A percentile compares a stretch with the other conserved stretches of the same genome.
Conservation (phyloP, 2,113 vertebrate species). For the Anser brachyrhynchus region DNA sequence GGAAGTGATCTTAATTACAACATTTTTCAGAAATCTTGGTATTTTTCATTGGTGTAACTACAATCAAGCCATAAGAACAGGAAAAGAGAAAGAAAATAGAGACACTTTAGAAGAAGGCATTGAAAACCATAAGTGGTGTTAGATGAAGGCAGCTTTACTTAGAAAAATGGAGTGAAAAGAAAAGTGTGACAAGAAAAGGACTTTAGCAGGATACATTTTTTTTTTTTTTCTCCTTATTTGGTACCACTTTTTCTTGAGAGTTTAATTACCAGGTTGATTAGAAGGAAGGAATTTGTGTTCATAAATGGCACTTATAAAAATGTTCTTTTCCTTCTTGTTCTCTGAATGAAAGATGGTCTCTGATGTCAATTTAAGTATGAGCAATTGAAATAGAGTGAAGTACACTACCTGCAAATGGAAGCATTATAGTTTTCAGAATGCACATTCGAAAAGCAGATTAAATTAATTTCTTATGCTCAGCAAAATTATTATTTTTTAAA, state of each 20-base stretch:
- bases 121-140: not conserved
- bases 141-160: not conserved
- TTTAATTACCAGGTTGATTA: slow-evolving; percentile 64
- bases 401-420: not conserved
- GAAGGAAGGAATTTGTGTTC: slow-evolving; percentile 38
- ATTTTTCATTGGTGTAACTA: not conserved
- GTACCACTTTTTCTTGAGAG: slow-evolving; percentile 36
- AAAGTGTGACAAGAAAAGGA: not conserved
- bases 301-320: slow-evolving; percentile 35
- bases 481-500: not conserved
- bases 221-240: not conserved
- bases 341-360: not conserved
- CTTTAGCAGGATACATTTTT: not conserved
- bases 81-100: slow-evolving; percentile 27
- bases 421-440: not conserved
- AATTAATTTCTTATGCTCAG: not conserved
- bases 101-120: not conserved
- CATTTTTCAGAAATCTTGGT: not conserved
- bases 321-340: not conserved
- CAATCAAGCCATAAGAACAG: slow-evolving; percentile 33
- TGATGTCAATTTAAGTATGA: not conserved
- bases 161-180: not conserved
- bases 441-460: not conserved
- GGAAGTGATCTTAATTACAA: not conserved
- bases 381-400: slow-evolving; percentile 6